Evolutionary conservation across 2,888 invertebrate species (phyloP), one percentile per base, ranked within the genome.

Genomic region (Scotopteryx bipunctaria): DNA sequence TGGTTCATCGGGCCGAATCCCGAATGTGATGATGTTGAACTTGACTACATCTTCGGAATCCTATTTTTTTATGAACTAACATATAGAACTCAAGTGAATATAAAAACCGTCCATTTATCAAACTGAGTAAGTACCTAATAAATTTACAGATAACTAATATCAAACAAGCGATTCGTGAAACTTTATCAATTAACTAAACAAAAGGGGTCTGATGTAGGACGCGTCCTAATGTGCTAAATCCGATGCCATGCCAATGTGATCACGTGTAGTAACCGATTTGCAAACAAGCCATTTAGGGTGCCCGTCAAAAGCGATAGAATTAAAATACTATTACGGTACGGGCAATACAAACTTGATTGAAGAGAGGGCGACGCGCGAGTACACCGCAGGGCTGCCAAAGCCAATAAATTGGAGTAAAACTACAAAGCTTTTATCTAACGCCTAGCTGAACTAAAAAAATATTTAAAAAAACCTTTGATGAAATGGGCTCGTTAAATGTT

Each of bases 241-340:
- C 59, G 58, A 65, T 63, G 66, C 32, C 31, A 44, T 63, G 67
- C 38, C 42, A 31, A 53, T 38, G 43, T 40, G 64, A 71, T 76
- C 70, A 72, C 69, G 73, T 74, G 72, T 72, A 72, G 63, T 59
- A 59, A 73, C 67, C 80, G 80, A 83, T 83, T 84, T 77, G 73
- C 81, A 83, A 86, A 86, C 84, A 83, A 81, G 76, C 80, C 72
- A 79, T 81, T 76, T 66, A 71, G 74, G 76, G 73, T 69, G 69
- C 71, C 78, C 78, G 76, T 79, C 76, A 83, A 86, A 86, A 83
- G 83, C 83, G 78, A 88, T 85, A 79, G 80, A 87, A 87, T 89
- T 87, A 87, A 88, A 88, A 89, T 88, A 86, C 86, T 85, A 86
- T 86, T 86, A 86, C 79, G 78, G 76, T 82, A 74, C 42, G 43